Evolutionary conservation across 30 jellyfish, hydroid and myxozoan species (phyloP), one percentile per base, ranked within the genome.

Genomic region (Chrysaora quinquecirrha): DNA sequence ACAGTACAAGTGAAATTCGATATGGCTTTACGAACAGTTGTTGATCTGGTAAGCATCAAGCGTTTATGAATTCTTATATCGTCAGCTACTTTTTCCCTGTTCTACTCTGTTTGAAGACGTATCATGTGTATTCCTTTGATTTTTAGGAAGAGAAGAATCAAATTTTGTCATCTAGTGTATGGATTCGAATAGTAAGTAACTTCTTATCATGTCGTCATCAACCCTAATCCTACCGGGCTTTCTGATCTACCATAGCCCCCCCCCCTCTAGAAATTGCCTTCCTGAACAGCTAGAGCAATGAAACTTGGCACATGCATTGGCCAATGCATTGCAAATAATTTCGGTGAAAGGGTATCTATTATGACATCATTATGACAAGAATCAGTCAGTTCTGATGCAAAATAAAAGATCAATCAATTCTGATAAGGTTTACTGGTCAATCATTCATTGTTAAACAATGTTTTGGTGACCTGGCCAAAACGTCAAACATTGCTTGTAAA

Each of bases 21-120:
- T 61, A 46, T 84, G 12, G 95, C 95, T 46, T 48, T 84, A 38
- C 65, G 95, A 73, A 71, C 95, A 2, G 56, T 84, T 38, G 95
- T 84, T 34, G 95, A 84, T 46, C 47, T 84, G 78, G 95, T 84
- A 75, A 25, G 95, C n/a, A n/a, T n/a, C n/a, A n/a, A n/a, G n/a
- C n/a, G n/a, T 83, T 12, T 7, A 16, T 43, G 16, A 43, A 43
- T 6, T 6, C 58, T 6, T 43, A 43, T 43, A 6, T 43, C 16
- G 9, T 9, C 16, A 6, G 9, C 16, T 9, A 6, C 58, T 43
- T 16, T 9, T 43, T 43, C 16, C 58, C 58, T 43, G n/a, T n/a
- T n/a, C n/a, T n/a, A n/a, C n/a, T n/a, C n/a, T n/a, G n/a, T n/a
- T n/a, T n/a, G n/a, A n/a, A n/a, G n/a, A n/a, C n/a, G n/a, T n/a